phyloP scores from a whole-genome alignment of 2,888 invertebrate species.

The Archips crataeganus region DNA sequence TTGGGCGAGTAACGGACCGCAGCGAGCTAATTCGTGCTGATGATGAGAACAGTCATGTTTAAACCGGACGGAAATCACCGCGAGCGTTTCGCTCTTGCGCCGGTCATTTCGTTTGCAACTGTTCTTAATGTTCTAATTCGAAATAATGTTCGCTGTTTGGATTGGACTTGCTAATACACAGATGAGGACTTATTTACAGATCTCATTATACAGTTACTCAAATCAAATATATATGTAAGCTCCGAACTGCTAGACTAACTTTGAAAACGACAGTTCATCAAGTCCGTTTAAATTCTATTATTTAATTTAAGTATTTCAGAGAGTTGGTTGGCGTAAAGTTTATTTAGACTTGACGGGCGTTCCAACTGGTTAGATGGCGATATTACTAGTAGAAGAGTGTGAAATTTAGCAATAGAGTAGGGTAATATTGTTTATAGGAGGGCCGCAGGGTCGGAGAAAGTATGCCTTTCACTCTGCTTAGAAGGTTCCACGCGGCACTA shows the following conservation, averaged over 20 bases:
- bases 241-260: background rate
- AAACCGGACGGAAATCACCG: conserved; percentile 33
- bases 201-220: background rate
- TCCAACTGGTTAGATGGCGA: background rate
- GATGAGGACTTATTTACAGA: background rate
- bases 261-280: background rate
- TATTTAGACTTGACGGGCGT: background rate
- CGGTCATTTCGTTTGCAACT: conserved; percentile 22
- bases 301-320: background rate
- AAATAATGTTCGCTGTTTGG: background rate
- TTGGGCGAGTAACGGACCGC: conserved; percentile 65
- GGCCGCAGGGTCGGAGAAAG: conserved; percentile 84
- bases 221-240: background rate
- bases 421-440: conserved; percentile 64
- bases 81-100: conserved; percentile 21
- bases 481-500: conserved; percentile 62
- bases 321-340: background rate
- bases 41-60: conserved; percentile 36
- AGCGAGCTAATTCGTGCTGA: conserved; percentile 54
- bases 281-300: background rate
- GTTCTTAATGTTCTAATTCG: conserved; percentile 14
- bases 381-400: conserved; percentile 59
- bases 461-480: conserved; percentile 79
- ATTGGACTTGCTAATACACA: conserved; percentile 2
- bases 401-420: conserved; percentile 76